Evolutionary conservation across 2,888 invertebrate genomes (phyloP).

Genomic region (Nephrotoma guestfalica): DNA sequence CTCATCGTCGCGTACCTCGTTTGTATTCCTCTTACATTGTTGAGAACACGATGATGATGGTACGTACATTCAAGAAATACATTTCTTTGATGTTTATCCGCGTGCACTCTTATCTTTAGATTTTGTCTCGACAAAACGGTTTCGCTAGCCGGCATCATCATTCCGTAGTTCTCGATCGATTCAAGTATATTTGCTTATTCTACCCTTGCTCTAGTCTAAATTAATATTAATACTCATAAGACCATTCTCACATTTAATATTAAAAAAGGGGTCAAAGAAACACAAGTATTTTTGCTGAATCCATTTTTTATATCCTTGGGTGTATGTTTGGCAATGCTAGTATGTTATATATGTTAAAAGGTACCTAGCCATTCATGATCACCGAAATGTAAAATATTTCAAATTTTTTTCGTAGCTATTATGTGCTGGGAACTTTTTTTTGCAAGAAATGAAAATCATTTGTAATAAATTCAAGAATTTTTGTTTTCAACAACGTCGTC

Average conservation of each 20-base stretch:
- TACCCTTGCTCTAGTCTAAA: too few relatives aligned
- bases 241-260: too few relatives aligned
- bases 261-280: too few relatives aligned
- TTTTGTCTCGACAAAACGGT: not conserved
- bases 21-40: not conserved
- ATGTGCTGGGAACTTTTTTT: not conserved
- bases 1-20: not conserved
- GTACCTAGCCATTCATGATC: not conserved
- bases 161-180: not conserved
- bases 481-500: not conserved
- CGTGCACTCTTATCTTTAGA: not conserved
- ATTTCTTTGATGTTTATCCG: not conserved
- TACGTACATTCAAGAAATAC: not conserved
- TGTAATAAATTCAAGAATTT: not conserved
- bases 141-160: not conserved
- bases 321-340: too few relatives aligned
- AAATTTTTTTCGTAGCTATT: not conserved
- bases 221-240: too few relatives aligned
- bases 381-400: not conserved
- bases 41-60: not conserved
- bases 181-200: too few relatives aligned
- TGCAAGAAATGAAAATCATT: not conserved
- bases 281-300: too few relatives aligned
- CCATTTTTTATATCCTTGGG: too few relatives aligned
- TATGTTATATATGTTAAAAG: not conserved